These are phyloP conservation scores for Ectropis crepuscularia DNA, from an alignment of 2,888 invertebrate genomes.

Conservation along the genomic window DNA sequence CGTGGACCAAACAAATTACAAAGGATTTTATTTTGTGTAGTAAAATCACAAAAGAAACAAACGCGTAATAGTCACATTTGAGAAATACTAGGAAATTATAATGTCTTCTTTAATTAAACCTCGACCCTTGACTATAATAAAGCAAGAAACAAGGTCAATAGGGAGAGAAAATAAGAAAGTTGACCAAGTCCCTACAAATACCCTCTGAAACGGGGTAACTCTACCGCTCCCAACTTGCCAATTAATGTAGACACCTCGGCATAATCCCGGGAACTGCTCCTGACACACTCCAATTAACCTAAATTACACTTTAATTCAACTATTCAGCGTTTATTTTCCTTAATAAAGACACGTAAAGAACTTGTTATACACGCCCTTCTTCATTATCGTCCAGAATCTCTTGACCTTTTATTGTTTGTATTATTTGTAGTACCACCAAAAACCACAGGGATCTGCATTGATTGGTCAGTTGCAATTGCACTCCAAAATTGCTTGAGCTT, in stretches of 20 bases:
- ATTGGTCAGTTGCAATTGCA: constrained; percentile 12
- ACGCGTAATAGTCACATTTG: too few species aligned
- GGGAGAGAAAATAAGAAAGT: constrained; percentile 3
- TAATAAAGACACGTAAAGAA: constrained; percentile 42
- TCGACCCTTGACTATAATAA: too few species aligned
- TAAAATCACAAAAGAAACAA: too few species aligned
- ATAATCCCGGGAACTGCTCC: constrained; percentile 38
- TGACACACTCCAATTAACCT: constrained; percentile 55
- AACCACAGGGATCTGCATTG: constrained; percentile 9
- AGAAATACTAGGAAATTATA: too few species aligned
- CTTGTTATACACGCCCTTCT: constrained; percentile 41
- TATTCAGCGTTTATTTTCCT: constrained; percentile 66
- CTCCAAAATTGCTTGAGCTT: constrained; percentile 23
- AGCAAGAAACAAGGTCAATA: too few species aligned
- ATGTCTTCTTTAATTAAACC: too few species aligned
- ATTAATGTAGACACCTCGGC: constrained; percentile 37
- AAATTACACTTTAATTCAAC: constrained; percentile 68
- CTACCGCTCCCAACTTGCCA: constrained; percentile 29
- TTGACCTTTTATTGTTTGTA: constrained; percentile 51
- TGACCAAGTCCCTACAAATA: constrained; percentile 21
- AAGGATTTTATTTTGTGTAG: too few species aligned
- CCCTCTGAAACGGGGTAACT: constrained; percentile 17
- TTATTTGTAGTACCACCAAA: constrained; percentile 4
- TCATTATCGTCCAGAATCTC: constrained; percentile 48
- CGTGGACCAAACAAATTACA: too few species aligned